phyloP scores from a whole-genome alignment of 2,888 invertebrate species.

The Pelosia muscerda region DNA sequence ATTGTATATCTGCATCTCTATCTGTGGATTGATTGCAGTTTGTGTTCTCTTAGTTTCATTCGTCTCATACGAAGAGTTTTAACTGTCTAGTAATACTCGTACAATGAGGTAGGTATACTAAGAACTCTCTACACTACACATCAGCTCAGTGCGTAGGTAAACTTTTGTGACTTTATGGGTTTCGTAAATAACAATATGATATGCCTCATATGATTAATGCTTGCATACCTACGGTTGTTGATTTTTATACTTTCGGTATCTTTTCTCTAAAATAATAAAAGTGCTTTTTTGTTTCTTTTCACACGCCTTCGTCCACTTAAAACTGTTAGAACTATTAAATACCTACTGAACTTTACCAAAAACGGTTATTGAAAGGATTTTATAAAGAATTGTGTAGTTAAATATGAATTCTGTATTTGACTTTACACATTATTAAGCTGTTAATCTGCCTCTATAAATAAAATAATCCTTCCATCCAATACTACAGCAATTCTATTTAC shows the following conservation, averaged over 20 bases:
- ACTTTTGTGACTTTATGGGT: neutral
- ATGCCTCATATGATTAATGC: neutral
- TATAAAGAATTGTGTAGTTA: no score
- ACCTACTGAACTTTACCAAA: no score
- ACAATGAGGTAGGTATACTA: neutral
- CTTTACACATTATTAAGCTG: no score
- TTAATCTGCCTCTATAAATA: neutral
- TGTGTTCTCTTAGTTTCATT: neutral
- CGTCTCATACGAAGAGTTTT: neutral
- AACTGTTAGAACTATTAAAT: no score
- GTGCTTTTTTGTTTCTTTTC: neutral
- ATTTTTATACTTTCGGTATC: neutral
- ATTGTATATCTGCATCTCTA: constrained; percentile 21
- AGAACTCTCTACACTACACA: neutral
- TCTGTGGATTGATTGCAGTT: neutral
- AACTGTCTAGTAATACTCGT: neutral
- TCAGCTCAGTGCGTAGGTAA: neutral
- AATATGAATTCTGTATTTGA: no score
- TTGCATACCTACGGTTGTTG: neutral
- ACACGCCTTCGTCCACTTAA: neutral
- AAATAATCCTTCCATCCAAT: neutral
- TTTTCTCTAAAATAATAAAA: neutral
- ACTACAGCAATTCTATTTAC: neutral
- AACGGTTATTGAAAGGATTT: no score
- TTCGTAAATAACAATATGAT: neutral